Conservation (phyloP, 2,888 invertebrate species). For the Synergus umbraculus region DNA sequence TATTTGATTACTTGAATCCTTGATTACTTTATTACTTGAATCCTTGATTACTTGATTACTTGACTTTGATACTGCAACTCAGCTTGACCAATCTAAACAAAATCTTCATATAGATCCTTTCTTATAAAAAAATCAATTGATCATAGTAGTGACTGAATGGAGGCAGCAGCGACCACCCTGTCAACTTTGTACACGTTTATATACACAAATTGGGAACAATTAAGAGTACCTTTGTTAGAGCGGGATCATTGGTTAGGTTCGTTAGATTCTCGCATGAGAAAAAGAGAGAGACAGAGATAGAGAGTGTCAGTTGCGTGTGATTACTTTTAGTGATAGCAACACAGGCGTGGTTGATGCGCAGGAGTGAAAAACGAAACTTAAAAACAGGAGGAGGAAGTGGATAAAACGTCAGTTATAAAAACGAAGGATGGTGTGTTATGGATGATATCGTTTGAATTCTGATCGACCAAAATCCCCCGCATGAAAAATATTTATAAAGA, state of each 20-base stretch:
- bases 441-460: slow-evolving; percentile 28
- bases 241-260: slow-evolving; percentile 49
- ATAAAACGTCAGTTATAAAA: slow-evolving; percentile 17
- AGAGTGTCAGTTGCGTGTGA: slow-evolving; percentile 44
- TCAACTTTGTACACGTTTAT: slow-evolving; percentile 54
- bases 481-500: slow-evolving; percentile 27
- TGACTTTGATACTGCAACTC: background rate
- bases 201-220: slow-evolving; percentile 52
- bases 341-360: slow-evolving; percentile 41
- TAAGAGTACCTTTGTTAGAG: slow-evolving; percentile 48
- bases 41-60: background rate
- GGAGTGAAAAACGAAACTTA: slow-evolving; percentile 23
- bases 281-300: slow-evolving; percentile 9
- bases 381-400: slow-evolving; percentile 8
- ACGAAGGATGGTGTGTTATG: slow-evolving; percentile 35
- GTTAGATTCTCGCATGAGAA: slow-evolving; percentile 46
- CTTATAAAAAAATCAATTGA: background rate
- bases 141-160: slow-evolving; percentile 52
- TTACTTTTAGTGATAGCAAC: slow-evolving; percentile 41
- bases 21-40: background rate
- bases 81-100: background rate
- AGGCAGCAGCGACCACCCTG: slow-evolving; percentile 52
- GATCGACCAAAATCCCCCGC: slow-evolving; percentile 15
- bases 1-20: background rate
- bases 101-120: background rate